Conservation (phyloP, 2,888 invertebrate genomes). For the Platycnemis pennipes region DNA sequence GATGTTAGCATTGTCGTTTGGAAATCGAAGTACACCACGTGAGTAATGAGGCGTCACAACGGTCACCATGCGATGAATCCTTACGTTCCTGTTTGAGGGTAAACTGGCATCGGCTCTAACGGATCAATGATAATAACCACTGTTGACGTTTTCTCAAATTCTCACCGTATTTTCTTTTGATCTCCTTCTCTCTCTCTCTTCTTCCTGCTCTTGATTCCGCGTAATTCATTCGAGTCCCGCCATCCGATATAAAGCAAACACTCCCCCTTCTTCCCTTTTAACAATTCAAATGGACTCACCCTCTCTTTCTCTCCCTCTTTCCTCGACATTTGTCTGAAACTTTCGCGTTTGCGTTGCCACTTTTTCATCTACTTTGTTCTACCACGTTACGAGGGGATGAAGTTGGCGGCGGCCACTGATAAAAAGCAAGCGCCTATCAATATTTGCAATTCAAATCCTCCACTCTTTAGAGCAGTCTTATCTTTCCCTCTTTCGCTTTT, state of each 20-base stretch:
- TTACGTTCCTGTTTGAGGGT: background rate
- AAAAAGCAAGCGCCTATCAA: conserved; percentile 21
- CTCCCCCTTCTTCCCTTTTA: background rate
- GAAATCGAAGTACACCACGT: too few relatives aligned
- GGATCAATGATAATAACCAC: conserved; percentile 39
- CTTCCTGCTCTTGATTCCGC: background rate
- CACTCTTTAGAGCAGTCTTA: background rate
- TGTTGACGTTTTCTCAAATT: conserved; percentile 34
- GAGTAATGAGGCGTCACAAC: background rate
- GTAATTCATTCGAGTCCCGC: conserved; percentile 38
- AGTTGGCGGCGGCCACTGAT: conserved; percentile 27
- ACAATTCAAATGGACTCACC: conserved; percentile 51
- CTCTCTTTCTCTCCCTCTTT: background rate
- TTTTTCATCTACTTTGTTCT: conserved; percentile 43
- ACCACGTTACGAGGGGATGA: conserved; percentile 2
- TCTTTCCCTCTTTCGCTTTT: background rate
- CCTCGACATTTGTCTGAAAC: conserved; percentile 43
- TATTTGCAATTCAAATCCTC: conserved; percentile 37
- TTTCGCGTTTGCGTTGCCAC: conserved; percentile 26
- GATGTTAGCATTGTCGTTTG: too few relatives aligned
- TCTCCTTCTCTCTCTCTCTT: background rate
- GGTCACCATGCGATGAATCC: background rate
- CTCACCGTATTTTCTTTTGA: background rate
- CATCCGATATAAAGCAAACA: conserved; percentile 40
- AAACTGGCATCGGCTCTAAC: background rate